Evolutionary conservation across 2,888 invertebrate species (phyloP), one percentile per base, ranked within the genome.

Genomic region (Heliconius erato): DNA sequence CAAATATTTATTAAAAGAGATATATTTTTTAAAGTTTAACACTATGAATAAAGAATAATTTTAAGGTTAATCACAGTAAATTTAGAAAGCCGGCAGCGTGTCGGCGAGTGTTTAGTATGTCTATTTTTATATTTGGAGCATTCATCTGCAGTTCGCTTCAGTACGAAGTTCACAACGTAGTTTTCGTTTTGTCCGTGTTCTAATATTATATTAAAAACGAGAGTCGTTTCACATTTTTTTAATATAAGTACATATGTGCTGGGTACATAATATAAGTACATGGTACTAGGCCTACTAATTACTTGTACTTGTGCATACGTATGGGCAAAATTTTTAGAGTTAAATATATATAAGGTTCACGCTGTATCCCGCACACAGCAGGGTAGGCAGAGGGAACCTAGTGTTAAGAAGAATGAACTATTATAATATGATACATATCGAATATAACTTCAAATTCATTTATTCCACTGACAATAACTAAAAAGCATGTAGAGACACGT

Each of bases 61-160:
- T 85, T 86, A 84, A 93, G 93, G 94, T 94, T 93, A 90, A 85
- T 91, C 86, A 81, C 84, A 83, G 87, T 87, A 84, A 85, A 87
- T 85, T 85, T 87, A 87, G 91, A 90, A 90, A 90, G 91, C 91
- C 91, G 92, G 92, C 91, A 87, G 89, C 89, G 89, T 85, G 86
- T 88, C 83, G 82, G 87, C 87, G 88, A 91, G 89, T 89, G 89
- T 87, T 90, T 87, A 86, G 87, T 86, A 85, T 86, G 89, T 92
- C 95, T 95, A 95, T 95, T 95, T 95, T 93, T 92, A 91, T 87
- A 94, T 91, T 91, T 91, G 89, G 94, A 88, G 89, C 94, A 91
- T 85, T 87, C 90, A 88, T 91, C 89, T 88, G 92, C 89, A 88
- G 88, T 89, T 90, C 88, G 92, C 94, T 93, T 92, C 92, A 91